These are phyloP conservation scores for Heliocidaris tuberculata DNA, from an alignment of 35 echinoderm and acorn worm species.

Conservation along the genomic window DNA sequence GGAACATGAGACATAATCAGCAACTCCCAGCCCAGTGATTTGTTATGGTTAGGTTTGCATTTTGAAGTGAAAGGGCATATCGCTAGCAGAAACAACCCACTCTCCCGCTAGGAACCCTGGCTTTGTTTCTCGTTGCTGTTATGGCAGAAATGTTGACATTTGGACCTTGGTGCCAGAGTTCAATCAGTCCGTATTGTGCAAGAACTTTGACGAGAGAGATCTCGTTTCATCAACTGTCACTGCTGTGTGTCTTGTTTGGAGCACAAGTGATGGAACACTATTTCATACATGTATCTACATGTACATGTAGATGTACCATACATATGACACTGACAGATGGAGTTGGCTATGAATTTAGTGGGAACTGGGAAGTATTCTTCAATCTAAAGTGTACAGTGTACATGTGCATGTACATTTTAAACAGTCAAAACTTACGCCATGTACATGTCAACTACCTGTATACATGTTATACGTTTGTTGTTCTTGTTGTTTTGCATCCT, in stretches of 20 bases:
- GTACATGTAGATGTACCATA: too few relatives aligned
- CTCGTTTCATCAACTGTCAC: not conserved
- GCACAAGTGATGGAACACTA: not conserved
- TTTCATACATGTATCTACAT: too few relatives aligned
- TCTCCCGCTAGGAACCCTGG: not conserved
- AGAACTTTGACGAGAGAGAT: constrained; percentile 1
- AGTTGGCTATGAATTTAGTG: too few relatives aligned
- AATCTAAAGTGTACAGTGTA: too few relatives aligned
- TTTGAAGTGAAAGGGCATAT: not conserved
- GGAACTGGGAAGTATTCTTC: too few relatives aligned
- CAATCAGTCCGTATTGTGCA: not conserved
- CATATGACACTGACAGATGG: too few relatives aligned
- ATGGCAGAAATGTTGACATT: constrained; percentile 4
- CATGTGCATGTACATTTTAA: too few relatives aligned
- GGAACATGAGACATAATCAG: not conserved
- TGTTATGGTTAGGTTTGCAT: not conserved
- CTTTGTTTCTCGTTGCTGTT: not conserved
- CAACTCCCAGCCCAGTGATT: not conserved
- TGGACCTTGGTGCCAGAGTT: constrained; percentile 5
- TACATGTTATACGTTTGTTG: too few relatives aligned
- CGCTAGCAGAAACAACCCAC: constrained; percentile 14
- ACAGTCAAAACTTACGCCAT: too few relatives aligned
- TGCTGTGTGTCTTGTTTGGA: too few relatives aligned
- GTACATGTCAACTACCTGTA: too few relatives aligned
- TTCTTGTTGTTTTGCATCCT: too few relatives aligned